A percentile compares a stretch with the other conserved stretches of the same genome.
phyloP scores from a whole-genome alignment of 2,888 invertebrate genomes.

The Neoscelio sp. region DNA sequence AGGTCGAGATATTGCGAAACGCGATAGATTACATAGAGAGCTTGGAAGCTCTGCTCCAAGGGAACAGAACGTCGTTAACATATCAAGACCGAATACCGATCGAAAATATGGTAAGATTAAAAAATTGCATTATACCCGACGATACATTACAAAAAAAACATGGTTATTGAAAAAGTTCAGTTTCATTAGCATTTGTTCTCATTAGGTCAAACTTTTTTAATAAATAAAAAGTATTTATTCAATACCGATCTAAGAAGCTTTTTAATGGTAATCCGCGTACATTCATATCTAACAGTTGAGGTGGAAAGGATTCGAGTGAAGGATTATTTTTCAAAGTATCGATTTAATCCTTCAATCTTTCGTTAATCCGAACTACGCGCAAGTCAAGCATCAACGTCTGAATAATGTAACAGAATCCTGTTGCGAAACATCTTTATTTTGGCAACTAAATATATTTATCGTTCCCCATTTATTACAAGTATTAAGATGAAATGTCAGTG shows the following conservation, averaged over 20 bases:
- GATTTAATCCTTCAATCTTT: conserved; percentile 13
- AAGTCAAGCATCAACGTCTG: conserved; percentile 6
- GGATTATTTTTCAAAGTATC: conserved; percentile 10
- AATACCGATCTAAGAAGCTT: neutral
- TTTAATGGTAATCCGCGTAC: neutral
- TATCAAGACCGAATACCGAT: conserved; percentile 69
- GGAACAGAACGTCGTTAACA: conserved; percentile 82
- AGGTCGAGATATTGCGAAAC: conserved; percentile 98
- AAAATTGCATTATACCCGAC: conserved; percentile 18
- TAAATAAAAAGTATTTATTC: conserved; percentile 23
- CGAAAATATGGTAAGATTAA: conserved; percentile 70
- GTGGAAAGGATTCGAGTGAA: neutral
- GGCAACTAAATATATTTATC: conserved; percentile 52
- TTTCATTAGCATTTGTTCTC: conserved; percentile 30
- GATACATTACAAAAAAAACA: conserved; percentile 16
- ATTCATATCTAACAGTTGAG: neutral
- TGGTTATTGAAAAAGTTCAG: conserved; percentile 40
- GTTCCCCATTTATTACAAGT: conserved; percentile 35
- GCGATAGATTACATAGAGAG: conserved; percentile 99
- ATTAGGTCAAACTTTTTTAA: conserved; percentile 30
- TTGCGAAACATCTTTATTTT: conserved; percentile 50
- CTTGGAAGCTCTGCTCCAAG: conserved; percentile 92
- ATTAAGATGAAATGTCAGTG: conserved; percentile 39
- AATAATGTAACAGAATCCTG: conserved; percentile 32
- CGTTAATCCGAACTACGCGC: conserved; percentile 9